phyloP scores from a whole-genome alignment of 2,888 invertebrate genomes.

The Gymnosoma rotundatum region DNA sequence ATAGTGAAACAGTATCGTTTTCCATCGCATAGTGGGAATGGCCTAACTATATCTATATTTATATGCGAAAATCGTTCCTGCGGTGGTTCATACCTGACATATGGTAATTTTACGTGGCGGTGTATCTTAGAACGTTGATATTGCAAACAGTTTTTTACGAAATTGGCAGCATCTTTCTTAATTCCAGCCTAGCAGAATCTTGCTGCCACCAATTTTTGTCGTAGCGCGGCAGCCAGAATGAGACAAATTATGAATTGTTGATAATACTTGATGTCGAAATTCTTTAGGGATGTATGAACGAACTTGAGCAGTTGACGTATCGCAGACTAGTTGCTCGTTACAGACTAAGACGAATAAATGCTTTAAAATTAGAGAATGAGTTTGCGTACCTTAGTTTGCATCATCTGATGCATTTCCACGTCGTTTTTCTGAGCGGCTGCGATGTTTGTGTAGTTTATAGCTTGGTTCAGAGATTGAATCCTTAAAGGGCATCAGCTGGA shows the following conservation, averaged over 20 bases:
- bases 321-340: conserved; percentile 24
- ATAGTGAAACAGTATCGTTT: neutral
- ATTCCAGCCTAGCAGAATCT: too few relatives aligned
- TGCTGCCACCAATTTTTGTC: too few relatives aligned
- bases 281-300: too few relatives aligned
- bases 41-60: neutral
- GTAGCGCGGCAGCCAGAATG: too few relatives aligned
- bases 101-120: conserved; percentile 21
- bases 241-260: too few relatives aligned
- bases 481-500: conserved; percentile 16
- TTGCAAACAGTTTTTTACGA: too few relatives aligned
- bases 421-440: too few relatives aligned
- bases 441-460: conserved; percentile 6
- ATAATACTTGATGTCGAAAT: too few relatives aligned
- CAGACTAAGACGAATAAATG: conserved; percentile 2
- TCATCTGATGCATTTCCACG: neutral
- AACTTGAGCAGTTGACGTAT: conserved; percentile 8
- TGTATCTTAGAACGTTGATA: conserved; percentile 40
- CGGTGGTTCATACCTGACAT: neutral
- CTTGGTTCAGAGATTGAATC: neutral
- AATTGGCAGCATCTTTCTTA: too few relatives aligned
- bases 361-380: conserved; percentile 11
- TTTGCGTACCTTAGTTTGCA: neutral
- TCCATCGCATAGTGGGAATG: neutral
- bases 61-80: conserved; percentile 7